Evolutionary conservation across 1,140 invertebrate species (phyloP), one percentile per base, ranked within the genome.

Genomic region (Drosophila tropicalis): DNA sequence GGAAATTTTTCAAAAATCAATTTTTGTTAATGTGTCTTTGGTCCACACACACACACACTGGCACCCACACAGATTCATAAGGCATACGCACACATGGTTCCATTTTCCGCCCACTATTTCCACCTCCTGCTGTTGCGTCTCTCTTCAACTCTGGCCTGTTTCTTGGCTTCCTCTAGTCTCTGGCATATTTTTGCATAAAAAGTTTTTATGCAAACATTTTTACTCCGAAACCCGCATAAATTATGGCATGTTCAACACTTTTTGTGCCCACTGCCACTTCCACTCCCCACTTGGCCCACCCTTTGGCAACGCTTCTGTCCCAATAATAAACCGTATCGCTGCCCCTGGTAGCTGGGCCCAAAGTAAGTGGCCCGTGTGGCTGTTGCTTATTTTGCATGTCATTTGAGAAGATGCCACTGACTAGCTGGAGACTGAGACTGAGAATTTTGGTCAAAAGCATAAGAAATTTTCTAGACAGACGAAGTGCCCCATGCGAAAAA

Each of bases 1-100:
- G 47, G 69, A 70, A 57, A 86, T 61, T 81, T 72, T 72, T 89
- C 72, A 80, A 87, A 89, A 89, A 87, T 87, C 83, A 87, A 87
- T 87, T 87, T 87, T 79, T 67, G 79, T 89, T 87, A 87, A 87
- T 87, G 82, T 87, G 84, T 66, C 66, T 66, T 74, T 32, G n/a
- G 32, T 17, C 56, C 32, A 10, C 56, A 36, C 56, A 17, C 32
- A 34, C 29, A 17, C 29, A 13, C 13, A 29, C 5, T 5, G 0
- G 5, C 29, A 55, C 10, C 9, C 29, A 10, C 55, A 17, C 55
- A 17, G 29, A 39, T 25, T n/a, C 56, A 57, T 51, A 22, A 10
- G 44, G 3, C 36, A 39, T 9, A 39, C 36, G 36, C 36, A 51
- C 44, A 51, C 44, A 51, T 51, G 44, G 9, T 51, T 51, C 44